Evolutionary conservation across 1,140 invertebrate genomes (phyloP).

Genomic region (Andricus grossulariae): DNA sequence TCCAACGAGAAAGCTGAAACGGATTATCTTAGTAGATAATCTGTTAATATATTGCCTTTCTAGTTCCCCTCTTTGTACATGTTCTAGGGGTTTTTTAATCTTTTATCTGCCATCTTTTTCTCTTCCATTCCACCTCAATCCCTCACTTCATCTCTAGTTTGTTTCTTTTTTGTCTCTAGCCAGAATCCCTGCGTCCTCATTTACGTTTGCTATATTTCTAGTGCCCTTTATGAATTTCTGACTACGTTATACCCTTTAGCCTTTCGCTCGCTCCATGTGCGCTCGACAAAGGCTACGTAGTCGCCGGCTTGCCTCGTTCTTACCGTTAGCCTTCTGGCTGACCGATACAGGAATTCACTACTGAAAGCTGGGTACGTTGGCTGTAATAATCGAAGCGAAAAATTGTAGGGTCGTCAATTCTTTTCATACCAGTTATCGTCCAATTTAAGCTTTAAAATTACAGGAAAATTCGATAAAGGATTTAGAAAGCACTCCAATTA

Average conservation of each 20-base stretch:
- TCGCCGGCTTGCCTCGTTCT: constrained; percentile 49
- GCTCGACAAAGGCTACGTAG: constrained; percentile 52
- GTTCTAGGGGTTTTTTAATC: background rate
- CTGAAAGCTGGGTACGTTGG: constrained; percentile 34
- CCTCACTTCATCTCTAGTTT: constrained; percentile 17
- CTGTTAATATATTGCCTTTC: background rate
- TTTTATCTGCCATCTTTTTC: constrained; percentile 7
- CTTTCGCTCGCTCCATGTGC: constrained; percentile 54
- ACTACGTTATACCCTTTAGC: constrained; percentile 53
- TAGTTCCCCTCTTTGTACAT: background rate
- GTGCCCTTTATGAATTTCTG: constrained; percentile 28
- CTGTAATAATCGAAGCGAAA: constrained; percentile 29
- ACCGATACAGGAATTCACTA: constrained; percentile 60
- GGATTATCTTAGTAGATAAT: background rate
- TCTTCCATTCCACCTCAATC: background rate
- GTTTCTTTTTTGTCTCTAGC: constrained; percentile 33
- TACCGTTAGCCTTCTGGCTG: constrained; percentile 52
- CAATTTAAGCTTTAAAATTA: constrained; percentile 23
- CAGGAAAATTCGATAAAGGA: background rate
- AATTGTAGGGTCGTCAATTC: constrained; percentile 24
- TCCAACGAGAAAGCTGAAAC: background rate
- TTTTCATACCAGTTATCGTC: constrained; percentile 15
- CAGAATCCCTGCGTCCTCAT: constrained; percentile 43
- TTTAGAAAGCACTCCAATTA: background rate
- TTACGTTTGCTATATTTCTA: constrained; percentile 42